Percentiles rank a stretch among this genome's conserved stretches.
These are phyloP conservation scores for Acleris emargana DNA, from an alignment of 2,888 invertebrate genomes.

Conservation along the genomic window DNA sequence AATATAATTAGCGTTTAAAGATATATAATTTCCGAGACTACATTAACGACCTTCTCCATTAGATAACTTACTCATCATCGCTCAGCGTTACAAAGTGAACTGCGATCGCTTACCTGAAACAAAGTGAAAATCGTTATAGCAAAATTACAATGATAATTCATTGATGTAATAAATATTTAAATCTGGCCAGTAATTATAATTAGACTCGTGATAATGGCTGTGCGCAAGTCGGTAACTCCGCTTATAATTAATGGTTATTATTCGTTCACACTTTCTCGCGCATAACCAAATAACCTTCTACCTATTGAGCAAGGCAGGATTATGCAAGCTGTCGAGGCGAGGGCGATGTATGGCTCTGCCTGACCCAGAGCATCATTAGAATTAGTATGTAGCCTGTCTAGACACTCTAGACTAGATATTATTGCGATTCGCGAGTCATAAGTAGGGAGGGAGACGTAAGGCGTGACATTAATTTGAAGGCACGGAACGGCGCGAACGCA, in stretches of 20 bases:
- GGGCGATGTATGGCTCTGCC: conserved; percentile 16
- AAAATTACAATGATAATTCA: conserved; percentile 1
- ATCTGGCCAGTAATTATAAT: conserved; percentile 8
- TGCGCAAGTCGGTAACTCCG: background rate
- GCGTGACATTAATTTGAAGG: conserved; percentile 67
- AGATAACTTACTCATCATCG: conserved; percentile 24
- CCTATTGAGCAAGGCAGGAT: conserved; percentile 26
- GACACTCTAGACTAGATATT: conserved; percentile 38
- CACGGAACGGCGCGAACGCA: conserved; percentile 71
- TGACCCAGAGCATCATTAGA: conserved; percentile 25
- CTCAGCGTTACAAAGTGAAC: conserved; percentile 2
- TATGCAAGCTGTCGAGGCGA: conserved; percentile 22
- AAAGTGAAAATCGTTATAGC: conserved; percentile 33
- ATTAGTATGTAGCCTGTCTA: conserved; percentile 15
- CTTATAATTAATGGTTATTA: conserved; percentile 21
- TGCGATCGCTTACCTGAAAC: conserved; percentile 46
- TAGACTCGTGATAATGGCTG: conserved; percentile 3
- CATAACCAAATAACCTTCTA: conserved; percentile 25
- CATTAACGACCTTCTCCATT: conserved; percentile 40
- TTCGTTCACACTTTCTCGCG: conserved; percentile 24
- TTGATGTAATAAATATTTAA: background rate
- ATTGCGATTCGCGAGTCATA: conserved; percentile 35
- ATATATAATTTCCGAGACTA: conserved; percentile 45
- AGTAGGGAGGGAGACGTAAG: conserved; percentile 47
- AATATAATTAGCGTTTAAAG: conserved; percentile 51